Conservation (phyloP, 2,113 vertebrate species). For the Boleophthalmus pectinirostris region DNA sequence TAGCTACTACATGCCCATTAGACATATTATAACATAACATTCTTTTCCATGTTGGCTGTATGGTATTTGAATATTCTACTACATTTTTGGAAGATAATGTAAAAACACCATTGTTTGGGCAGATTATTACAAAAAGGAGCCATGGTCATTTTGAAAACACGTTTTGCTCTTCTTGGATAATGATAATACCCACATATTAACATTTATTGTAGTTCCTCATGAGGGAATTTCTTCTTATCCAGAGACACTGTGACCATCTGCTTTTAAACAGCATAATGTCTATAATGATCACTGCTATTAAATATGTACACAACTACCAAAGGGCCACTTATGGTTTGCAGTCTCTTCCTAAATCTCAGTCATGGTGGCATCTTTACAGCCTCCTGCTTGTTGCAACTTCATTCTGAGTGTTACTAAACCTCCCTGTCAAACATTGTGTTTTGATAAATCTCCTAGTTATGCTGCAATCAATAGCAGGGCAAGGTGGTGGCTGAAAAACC, state of each 20-base stretch:
- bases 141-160: too few species aligned
- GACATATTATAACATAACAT: background rate
- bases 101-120: too few species aligned
- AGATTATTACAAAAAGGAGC: too few species aligned
- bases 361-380: slow-evolving; percentile 56
- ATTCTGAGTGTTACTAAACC: slow-evolving; percentile 70
- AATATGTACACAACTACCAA: slow-evolving; percentile 1
- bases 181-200: background rate
- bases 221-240: background rate
- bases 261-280: slow-evolving; percentile 11
- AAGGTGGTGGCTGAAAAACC: slow-evolving; percentile 71
- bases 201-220: background rate
- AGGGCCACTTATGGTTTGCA: slow-evolving; percentile 13
- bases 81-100: too few species aligned
- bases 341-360: slow-evolving; percentile 38
- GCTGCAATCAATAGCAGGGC: slow-evolving; percentile 69
- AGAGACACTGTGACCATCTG: background rate
- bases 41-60: background rate
- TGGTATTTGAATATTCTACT: too few species aligned
- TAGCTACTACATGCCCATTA: background rate
- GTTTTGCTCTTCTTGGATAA: background rate
- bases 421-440: slow-evolving; percentile 73
- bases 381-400: slow-evolving; percentile 61
- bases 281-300: slow-evolving; percentile 3
- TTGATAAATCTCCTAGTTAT: slow-evolving; percentile 77